phyloP scores from a whole-genome alignment of 2,888 invertebrate species.

The Cheilosia vernalis region DNA sequence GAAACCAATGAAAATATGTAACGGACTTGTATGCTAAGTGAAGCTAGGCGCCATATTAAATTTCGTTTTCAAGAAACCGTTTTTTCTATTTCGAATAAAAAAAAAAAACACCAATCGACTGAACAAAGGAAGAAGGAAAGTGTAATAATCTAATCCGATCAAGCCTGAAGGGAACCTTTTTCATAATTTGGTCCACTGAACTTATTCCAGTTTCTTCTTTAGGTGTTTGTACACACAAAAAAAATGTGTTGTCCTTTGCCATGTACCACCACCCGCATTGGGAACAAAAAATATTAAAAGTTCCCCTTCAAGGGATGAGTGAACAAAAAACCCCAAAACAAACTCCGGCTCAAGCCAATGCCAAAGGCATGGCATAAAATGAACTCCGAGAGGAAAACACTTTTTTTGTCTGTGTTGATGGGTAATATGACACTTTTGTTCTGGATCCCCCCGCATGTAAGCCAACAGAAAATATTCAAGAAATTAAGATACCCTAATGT shows the following conservation, averaged over 20 bases:
- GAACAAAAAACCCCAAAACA: slow-evolving; percentile 45
- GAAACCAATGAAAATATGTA: slow-evolving; percentile 52
- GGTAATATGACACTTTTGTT: slow-evolving; percentile 68
- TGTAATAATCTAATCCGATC: slow-evolving; percentile 73
- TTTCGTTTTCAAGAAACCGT: slow-evolving; percentile 33
- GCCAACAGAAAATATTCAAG: slow-evolving; percentile 41
- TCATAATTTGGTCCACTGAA: slow-evolving; percentile 69
- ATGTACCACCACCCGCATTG: slow-evolving; percentile 65
- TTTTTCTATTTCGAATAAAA: slow-evolving; percentile 25
- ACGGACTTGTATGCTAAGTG: slow-evolving; percentile 55
- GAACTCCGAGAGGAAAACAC: slow-evolving; percentile 21
- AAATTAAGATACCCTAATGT: slow-evolving; percentile 73
- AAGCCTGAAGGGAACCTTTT: slow-evolving; percentile 52
- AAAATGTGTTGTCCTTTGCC: background rate
- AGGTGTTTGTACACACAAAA: slow-evolving; percentile 46
- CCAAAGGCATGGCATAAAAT: slow-evolving; percentile 44
- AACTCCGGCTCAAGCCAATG: slow-evolving; percentile 47
- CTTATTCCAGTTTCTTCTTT: slow-evolving; percentile 57
- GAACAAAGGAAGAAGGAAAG: slow-evolving; percentile 36
- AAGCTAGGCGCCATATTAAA: slow-evolving; percentile 69
- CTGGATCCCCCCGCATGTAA: slow-evolving; percentile 60
- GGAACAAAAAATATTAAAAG: slow-evolving; percentile 16
- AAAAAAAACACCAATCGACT: slow-evolving; percentile 26
- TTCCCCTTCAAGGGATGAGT: slow-evolving; percentile 14
- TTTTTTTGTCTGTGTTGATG: slow-evolving; percentile 31